Evolutionary conservation across 2,113 vertebrate species (phyloP), one percentile per base, ranked within the genome.

Genomic region (Anser cygnoides): DNA sequence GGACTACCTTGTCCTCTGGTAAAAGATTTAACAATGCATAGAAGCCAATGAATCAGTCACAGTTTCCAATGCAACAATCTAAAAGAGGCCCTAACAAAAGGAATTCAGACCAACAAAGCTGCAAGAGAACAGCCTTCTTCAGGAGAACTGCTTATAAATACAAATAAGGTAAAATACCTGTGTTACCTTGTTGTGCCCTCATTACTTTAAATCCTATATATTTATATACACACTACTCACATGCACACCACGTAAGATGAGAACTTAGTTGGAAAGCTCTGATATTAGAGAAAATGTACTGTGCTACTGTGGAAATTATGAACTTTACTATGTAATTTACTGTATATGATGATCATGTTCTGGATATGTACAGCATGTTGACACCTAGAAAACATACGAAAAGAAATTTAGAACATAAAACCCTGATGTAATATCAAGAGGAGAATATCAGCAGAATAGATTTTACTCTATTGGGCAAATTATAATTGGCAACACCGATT

Each of bases 21-120:
- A 87, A 18, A 33, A 2, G 31, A 35, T 31, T 57, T 50, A 15
- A 25, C 10, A 13, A n/a, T n/a, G 71, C 37, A 39, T 3, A 33
- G 33, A 87, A 72, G 44, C 26, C 77, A 79, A 92, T 84, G 94
- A 95, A 89, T 96, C 87, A 12, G 94, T 74, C 46, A 94, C 3
- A 93, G 95, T 90, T 89, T 84, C 68, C 68, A 72, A 33, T 29
- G 39, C 29, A 73, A 23, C 12, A 43, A 65, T 8, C 11, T 66
- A 63, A 66, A 41, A 71, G 15, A 2, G 1, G 41, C 74, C 54
- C 8, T 3, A 41, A 8, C 41, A 58, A 65, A 63, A 77, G 25
- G 3, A 29, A 58, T 33, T 70, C 23, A n/a, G 58, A 57, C 33
- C 58, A 84, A 23, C 39, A 35, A 58, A 95, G 19, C 75, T 61